Base-by-base conservation (phyloP, 1,140 invertebrate genomes). In the Brachionus calyciflorus region DNA sequence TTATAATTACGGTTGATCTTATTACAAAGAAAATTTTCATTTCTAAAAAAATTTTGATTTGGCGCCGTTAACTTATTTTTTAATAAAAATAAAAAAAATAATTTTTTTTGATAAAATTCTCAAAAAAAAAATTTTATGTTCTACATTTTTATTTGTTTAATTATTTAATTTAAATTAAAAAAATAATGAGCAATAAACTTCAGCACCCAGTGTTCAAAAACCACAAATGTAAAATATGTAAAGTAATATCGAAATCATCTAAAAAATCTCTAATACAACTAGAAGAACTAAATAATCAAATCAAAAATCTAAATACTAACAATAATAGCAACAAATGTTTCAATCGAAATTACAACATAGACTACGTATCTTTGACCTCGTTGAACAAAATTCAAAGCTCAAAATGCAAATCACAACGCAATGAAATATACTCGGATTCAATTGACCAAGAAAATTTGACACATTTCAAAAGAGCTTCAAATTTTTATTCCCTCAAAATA, bases 311-410 rank as follows among this genome's bases (percentile, higher is more conserved):
- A 12, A n/a, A 10, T 1, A 65, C 24, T 17, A 65, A 65, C 24
- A 63, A 63, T 19, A 65, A 65, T 21, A 65, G 44, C 17, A 44
- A 28, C 44, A 44, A 65, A 14, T 30, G 30, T 37, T 33, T 19
- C 30, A 60, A 33, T 6, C 28, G 28, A 10, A 37, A 7, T 12
- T 65, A 44, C 19, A 44, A 44, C 19, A 65, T 65, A 3, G 40
- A 65, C 19, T 65, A 65, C 19, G 60, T 65, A 19, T 65, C 60
- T 0, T 37, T 65, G n/a, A 65, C 60, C 41, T 65, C 60, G 14
- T 26, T 65, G 10, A 65, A 65, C 60, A 65, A 65, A 46, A 65
- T 65, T 65, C 60, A 65, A 65, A 44, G 24, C 9, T 19, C 12
- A 24, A 65, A 65, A 14, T 65, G 37, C 19, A 41, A 44, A 44